Evolutionary conservation across 2,113 vertebrate species (phyloP).

Genomic region (Mormyrus iriodes): DNA sequence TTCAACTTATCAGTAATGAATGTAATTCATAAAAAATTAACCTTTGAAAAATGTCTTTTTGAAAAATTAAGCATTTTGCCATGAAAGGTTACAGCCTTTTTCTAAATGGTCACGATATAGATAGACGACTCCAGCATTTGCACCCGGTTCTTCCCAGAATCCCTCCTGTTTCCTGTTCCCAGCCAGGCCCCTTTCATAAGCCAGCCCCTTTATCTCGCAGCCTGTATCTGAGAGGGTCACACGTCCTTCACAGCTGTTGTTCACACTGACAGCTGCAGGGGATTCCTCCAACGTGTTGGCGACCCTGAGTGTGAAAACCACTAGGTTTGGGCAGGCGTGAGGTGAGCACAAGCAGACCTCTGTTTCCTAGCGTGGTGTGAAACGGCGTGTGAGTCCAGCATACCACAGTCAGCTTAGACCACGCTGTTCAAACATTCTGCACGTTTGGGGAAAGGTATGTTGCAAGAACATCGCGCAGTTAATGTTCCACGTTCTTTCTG

Average conservation of each 20-base stretch:
- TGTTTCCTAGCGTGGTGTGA: background rate
- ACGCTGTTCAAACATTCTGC: background rate
- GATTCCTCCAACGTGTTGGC: background rate
- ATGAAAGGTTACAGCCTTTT: background rate
- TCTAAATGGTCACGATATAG: background rate
- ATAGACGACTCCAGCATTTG: background rate
- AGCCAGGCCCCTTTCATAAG: background rate
- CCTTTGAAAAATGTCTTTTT: background rate
- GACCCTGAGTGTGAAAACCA: background rate
- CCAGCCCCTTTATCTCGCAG: background rate
- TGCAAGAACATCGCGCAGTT: background rate
- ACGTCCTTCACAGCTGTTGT: background rate
- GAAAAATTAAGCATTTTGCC: background rate
- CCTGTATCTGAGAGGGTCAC: background rate
- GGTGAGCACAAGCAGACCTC: background rate
- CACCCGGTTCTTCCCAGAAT: background rate
- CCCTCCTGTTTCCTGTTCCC: constrained; percentile 3
- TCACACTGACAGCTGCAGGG: background rate
- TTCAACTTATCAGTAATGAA: background rate
- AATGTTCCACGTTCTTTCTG: background rate
- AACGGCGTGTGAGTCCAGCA: background rate
- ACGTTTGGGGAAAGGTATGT: background rate
- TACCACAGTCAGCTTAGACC: background rate
- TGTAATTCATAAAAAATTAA: background rate
- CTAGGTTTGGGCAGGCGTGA: background rate